Conservation (phyloP, 2,888 invertebrate species). For the Napeogenes sylphis region DNA sequence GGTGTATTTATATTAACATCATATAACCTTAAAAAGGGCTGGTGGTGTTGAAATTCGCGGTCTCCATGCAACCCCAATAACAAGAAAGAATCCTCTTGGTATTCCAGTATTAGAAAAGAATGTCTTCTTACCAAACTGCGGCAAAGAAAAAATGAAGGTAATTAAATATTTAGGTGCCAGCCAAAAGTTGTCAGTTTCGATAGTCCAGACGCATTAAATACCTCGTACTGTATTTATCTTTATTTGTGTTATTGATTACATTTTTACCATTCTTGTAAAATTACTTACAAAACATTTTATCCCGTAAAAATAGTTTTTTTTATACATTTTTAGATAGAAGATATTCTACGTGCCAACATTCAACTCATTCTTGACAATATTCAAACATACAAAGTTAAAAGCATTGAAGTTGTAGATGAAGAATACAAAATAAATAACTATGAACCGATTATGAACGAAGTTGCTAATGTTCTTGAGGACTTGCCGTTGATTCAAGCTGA, state of each 20-base stretch:
- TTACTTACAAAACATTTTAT: too few species aligned
- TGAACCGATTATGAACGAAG: conserved; percentile 70
- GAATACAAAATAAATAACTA: conserved; percentile 70
- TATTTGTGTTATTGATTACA: too few species aligned
- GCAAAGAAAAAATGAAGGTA: conserved; percentile 63
- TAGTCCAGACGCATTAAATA: too few species aligned
- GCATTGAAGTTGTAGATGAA: conserved; percentile 73
- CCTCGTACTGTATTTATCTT: too few species aligned
- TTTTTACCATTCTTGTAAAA: too few species aligned
- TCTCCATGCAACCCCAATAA: conserved; percentile 85
- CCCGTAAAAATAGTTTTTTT: too few species aligned
- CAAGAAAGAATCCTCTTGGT: conserved; percentile 81
- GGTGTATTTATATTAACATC: background rate
- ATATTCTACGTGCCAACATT: conserved; percentile 78
- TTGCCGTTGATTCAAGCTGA: conserved; percentile 84
- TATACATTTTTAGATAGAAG: conserved; percentile 50
- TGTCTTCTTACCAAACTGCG: conserved; percentile 82
- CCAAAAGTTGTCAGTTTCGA: too few species aligned
- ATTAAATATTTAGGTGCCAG: conserved; percentile 4
- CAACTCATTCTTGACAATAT: conserved; percentile 87
- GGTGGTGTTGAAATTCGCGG: conserved; percentile 89
- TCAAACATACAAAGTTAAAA: conserved; percentile 79
- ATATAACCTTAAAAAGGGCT: conserved; percentile 61
- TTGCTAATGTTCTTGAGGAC: conserved; percentile 80
- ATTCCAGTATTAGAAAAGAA: conserved; percentile 88